Conservation (phyloP, 23 tunicate species). For the Diplosoma virens region DNA sequence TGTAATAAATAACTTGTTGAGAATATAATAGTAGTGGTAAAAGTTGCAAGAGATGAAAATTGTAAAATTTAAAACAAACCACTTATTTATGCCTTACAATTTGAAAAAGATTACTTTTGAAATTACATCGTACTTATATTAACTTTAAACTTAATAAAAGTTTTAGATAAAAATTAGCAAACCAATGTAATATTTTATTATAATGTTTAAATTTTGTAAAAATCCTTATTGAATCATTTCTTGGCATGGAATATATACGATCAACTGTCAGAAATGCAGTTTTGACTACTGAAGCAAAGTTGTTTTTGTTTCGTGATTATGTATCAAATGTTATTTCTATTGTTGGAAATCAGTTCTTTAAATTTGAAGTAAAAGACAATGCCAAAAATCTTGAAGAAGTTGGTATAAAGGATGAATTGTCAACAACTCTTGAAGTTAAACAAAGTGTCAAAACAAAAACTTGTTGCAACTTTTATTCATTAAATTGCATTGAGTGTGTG, state of each 20-base stretch:
- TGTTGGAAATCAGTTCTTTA: not conserved
- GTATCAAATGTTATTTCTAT: not conserved
- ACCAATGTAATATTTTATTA: too few relatives aligned
- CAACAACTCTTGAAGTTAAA: not conserved
- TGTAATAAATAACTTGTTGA: too few relatives aligned
- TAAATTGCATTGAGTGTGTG: slow-evolving; percentile 18
- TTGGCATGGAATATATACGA: not conserved
- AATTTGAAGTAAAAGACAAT: not conserved
- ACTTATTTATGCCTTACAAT: too few relatives aligned
- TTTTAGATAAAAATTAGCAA: too few relatives aligned
- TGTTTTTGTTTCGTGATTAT: not conserved
- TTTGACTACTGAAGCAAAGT: not conserved
- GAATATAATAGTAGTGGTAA: too few relatives aligned
- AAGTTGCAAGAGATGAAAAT: too few relatives aligned
- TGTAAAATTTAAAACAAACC: too few relatives aligned
- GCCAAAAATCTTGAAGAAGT: not conserved
- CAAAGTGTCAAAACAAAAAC: not conserved
- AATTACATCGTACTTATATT: too few relatives aligned
- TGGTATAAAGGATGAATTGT: not conserved
- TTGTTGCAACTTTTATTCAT: not conserved
- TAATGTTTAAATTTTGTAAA: too few relatives aligned
- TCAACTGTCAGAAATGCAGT: slow-evolving; percentile 23
- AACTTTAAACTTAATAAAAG: too few relatives aligned
- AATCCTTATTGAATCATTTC: too few relatives aligned
- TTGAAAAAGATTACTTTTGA: too few relatives aligned